Conservation (phyloP, 2,888 invertebrate species). For the Anorthoa munda region DNA sequence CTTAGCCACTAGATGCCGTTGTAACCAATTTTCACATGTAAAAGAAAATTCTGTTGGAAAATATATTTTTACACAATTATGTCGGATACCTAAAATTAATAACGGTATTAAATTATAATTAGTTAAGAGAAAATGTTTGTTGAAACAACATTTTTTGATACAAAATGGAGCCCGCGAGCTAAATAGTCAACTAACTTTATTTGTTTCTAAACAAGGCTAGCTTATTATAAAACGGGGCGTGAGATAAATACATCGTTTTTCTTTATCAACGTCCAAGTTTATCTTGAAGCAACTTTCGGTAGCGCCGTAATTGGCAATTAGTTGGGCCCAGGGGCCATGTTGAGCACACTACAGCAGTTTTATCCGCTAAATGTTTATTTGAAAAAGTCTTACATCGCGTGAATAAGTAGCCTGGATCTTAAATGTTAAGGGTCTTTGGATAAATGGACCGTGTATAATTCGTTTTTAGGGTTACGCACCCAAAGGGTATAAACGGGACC, state of each 20-base stretch:
- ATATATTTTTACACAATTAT: not conserved
- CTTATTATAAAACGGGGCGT: slow-evolving; percentile 48
- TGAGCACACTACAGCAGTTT: slow-evolving; percentile 64
- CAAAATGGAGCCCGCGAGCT: slow-evolving; percentile 24
- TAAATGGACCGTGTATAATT: not conserved
- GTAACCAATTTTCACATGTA: slow-evolving; percentile 15
- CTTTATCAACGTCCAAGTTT: slow-evolving; percentile 64
- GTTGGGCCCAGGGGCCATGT: slow-evolving; percentile 65
- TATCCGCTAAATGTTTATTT: slow-evolving; percentile 62
- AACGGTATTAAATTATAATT: slow-evolving; percentile 6
- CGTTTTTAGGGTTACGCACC: too few species aligned
- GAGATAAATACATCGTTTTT: slow-evolving; percentile 62
- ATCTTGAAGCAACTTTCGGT: slow-evolving; percentile 66
- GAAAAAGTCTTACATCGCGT: slow-evolving; percentile 43
- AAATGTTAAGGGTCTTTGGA: slow-evolving; percentile 16
- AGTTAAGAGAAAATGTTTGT: too few species aligned
- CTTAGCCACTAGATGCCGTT: slow-evolving; percentile 80
- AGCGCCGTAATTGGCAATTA: slow-evolving; percentile 79
- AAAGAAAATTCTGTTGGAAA: not conserved
- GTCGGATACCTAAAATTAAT: not conserved
- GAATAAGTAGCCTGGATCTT: slow-evolving; percentile 23
- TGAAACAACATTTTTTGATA: too few species aligned
- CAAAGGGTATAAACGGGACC: too few species aligned
- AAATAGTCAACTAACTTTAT: slow-evolving; percentile 50
- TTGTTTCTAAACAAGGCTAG: slow-evolving; percentile 35